phyloP scores from a whole-genome alignment of 2,888 invertebrate genomes.

The Mythimna impura region DNA sequence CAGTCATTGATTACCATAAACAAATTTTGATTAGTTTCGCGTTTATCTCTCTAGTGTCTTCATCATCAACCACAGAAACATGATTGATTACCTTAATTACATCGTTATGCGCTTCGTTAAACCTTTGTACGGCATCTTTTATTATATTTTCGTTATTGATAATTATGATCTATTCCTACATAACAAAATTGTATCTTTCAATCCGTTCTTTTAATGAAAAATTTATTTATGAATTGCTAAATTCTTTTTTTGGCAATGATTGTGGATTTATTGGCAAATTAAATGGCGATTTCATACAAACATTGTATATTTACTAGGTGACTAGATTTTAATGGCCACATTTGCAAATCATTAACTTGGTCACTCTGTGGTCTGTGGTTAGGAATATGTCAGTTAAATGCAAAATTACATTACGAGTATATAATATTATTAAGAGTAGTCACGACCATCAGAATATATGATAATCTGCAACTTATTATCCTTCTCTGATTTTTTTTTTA shows the following conservation, averaged over 20 bases:
- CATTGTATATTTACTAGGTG: conserved; percentile 33
- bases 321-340: conserved; percentile 31
- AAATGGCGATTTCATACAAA: conserved; percentile 27
- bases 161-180: conserved; percentile 70
- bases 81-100: conserved; percentile 79
- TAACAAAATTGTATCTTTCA: conserved; percentile 56
- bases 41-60: conserved; percentile 48
- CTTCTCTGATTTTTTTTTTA: background rate
- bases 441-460: background rate
- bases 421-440: conserved; percentile 2
- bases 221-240: conserved; percentile 33
- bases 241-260: conserved; percentile 46
- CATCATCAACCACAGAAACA: conserved; percentile 48
- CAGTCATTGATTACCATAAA: conserved; percentile 36
- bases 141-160: conserved; percentile 70
- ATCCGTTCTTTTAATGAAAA: conserved; percentile 59
- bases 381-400: background rate
- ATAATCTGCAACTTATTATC: background rate
- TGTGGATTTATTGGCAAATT: conserved; percentile 53
- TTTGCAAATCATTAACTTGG: conserved; percentile 39
- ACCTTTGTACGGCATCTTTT: conserved; percentile 72
- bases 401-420: background rate
- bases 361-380: conserved; percentile 9
- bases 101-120: conserved; percentile 77
- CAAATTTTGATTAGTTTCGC: conserved; percentile 54